Base-by-base conservation (phyloP, 2,797 vertebrate genomes). In the Sus cebifrons region DNA sequence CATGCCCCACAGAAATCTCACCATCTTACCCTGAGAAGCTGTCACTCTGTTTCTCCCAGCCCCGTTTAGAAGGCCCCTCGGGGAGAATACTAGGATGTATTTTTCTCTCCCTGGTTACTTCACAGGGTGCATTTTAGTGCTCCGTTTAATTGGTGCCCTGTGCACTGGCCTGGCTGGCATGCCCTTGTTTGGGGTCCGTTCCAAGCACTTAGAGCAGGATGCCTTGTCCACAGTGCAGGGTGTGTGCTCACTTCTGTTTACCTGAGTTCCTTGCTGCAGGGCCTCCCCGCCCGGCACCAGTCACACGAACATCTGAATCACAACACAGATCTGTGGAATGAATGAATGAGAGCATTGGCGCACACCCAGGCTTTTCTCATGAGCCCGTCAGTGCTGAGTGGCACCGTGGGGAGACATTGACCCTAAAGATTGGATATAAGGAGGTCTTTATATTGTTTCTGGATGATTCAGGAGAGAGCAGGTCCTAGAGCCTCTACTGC, bases 381-480 rank as follows among this genome's bases (percentile, higher is more conserved):
- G 82, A 49, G 27, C 73, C 14, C 18, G 0, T 70, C 20, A 29
- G 49, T 68, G n/a, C 73, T 86, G 25, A 36, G 60, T 44, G 81
- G 29, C 20, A 27, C 64, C 73, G 77, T 73, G n/a, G n/a, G 70
- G 74, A 86, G 40, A 70, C 86, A n/a, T 73, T 92, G 82, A 82
- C 67, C 36, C 32, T 78, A 67, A 65, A 20, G 78, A 87, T 36
- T 36, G n/a, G 8, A 13, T 29, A 0, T 9, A n/a, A 36, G 16
- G 71, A 23, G 40, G 5, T 68, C 54, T 58, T 36, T 36, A 14
- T 60, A 29, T 58, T 58, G 21, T 21, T 32, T 67, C 58, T 58
- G 13, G 86, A 71, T 75, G 58, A 16, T n/a, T 65, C 25, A 11
- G 54, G n/a, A 77, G 21, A 13, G 29, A n/a, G 36, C 58, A 25